Base-by-base conservation (phyloP, 2,113 vertebrate genomes). In the Tragelaphus buxtoni region DNA sequence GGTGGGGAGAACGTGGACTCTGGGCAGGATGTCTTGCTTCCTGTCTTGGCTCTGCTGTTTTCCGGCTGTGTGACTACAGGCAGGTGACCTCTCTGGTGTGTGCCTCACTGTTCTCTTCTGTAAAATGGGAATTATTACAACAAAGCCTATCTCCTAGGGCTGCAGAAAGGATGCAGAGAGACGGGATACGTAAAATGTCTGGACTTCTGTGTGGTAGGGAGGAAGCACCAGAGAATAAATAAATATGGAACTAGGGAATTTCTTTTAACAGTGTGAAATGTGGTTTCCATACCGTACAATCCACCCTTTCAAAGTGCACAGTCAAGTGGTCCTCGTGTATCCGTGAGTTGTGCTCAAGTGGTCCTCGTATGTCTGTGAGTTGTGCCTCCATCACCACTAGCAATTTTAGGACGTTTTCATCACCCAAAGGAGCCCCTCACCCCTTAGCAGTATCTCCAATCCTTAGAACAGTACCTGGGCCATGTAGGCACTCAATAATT, bases 401-500 rank as follows among this genome's bases (percentile, higher is more conserved):
- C 39, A 5, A 1, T 9, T 45, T 30, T 7, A 55, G 88, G 6
- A 16, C 16, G 7, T 47, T n/a, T 49, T 32, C 5, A 3, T 55
- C 7, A 32, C 49, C 39, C 11, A 1, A 17, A 39, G 49, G 2
- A 32, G 22, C 30, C 28, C 45, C 10, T 28, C 60, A 56, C 61
- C 16, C 26, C 10, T n/a, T 3, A 9, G 17, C 81, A 9, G 8
- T 30, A 32, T 12, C 28, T 42, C n/a, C 20, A 7, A 0, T 49
- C 69, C 72, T 51, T 26, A 32, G 69, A 22, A 2, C 45, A 24
- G 17, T 13, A 20, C 11, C 9, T 28, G n/a, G 32, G n/a, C 26
- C 42, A 2, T 2, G 2, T 4, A 84, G 63, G 0, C 1, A 5
- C 32, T 28, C 4, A 1, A 0, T 22, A 9, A 28, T 26, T 51